phyloP scores from a whole-genome alignment of 1,140 invertebrate species.

The Saccostrea cuccullata region DNA sequence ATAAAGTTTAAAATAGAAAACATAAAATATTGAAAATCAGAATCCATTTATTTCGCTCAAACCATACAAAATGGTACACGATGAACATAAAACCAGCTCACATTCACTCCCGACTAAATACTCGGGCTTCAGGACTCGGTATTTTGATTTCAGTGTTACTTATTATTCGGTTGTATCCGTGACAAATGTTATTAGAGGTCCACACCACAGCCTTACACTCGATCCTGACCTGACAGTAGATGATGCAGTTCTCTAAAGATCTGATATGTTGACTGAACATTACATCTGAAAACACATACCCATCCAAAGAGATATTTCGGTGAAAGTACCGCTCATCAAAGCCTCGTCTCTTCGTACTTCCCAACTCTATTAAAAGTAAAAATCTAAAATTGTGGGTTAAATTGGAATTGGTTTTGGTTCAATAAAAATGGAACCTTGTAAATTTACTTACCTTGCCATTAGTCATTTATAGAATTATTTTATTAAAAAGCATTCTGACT shows the following conservation, averaged over 20 bases:
- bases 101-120: background rate
- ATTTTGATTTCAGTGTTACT: background rate
- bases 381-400: too few species aligned
- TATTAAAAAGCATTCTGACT: too few species aligned
- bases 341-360: background rate
- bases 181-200: background rate
- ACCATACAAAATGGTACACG: too few species aligned
- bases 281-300: background rate
- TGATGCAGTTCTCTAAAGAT: background rate
- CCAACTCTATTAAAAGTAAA: too few species aligned
- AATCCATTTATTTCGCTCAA: too few species aligned
- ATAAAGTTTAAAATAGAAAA: too few species aligned
- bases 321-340: background rate
- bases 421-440: too few species aligned
- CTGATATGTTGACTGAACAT: background rate
- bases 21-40: too few species aligned
- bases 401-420: too few species aligned
- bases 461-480: too few species aligned
- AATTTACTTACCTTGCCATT: too few species aligned
- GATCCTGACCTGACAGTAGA: background rate
- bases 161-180: background rate
- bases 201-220: background rate
- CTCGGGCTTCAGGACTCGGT: background rate
- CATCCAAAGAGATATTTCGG: background rate
- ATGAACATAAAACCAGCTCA: too few species aligned